Evolutionary conservation across 2,888 invertebrate genomes (phyloP).

Genomic region (Agrochola macilenta): DNA sequence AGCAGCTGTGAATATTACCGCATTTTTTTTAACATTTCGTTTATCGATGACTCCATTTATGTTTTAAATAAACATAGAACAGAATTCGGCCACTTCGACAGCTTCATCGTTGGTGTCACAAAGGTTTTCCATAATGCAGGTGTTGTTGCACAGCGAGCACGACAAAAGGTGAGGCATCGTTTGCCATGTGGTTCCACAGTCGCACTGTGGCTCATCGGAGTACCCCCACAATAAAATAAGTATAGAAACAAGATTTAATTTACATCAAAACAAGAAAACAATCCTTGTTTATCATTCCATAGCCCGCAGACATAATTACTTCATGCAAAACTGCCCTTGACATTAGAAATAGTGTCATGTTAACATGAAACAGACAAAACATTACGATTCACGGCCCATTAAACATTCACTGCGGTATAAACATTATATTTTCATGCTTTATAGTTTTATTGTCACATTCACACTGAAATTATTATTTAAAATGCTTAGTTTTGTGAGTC

Average conservation of each 20-base stretch:
- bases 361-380: conserved; percentile 33
- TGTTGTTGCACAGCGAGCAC: background rate
- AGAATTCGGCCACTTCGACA: background rate
- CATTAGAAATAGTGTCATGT: conserved; percentile 42
- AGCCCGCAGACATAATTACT: conserved; percentile 20
- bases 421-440: conserved; percentile 15
- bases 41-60: no score
- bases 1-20: no score
- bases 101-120: background rate
- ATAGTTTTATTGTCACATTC: conserved; percentile 28
- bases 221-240: background rate
- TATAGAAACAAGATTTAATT: background rate
- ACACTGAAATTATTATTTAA: conserved; percentile 19
- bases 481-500: conserved; percentile 51
- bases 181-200: background rate
- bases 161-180: background rate
- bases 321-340: conserved; percentile 50
- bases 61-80: no score
- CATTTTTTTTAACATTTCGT: no score
- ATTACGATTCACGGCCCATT: conserved; percentile 43
- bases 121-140: background rate
- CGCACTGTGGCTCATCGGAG: background rate
- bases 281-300: background rate
- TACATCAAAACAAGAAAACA: conserved; percentile 1
- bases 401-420: conserved; percentile 6